Evolutionary conservation across 2,113 vertebrate species (phyloP).

Genomic region (Rattus norvegicus): GRCr8 NC_086031.1:101233001-101233500

Average conservation of each 20-base stretch:
- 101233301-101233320: background rate
- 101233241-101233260: background rate
- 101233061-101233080: background rate
- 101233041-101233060: background rate
- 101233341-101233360: background rate
- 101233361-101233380: background rate
- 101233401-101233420: background rate
- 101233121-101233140: background rate
- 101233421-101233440: background rate
- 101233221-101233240: background rate
- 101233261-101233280: background rate
- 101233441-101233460: background rate
- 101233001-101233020: slow-evolving; percentile 11
- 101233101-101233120: background rate
- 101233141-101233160: background rate
- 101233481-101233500: background rate
- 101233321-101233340: background rate
- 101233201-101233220: background rate
- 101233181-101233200: background rate
- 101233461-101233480: background rate
- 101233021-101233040: background rate
- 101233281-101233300: background rate
- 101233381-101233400: background rate
- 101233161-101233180: background rate
- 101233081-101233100: background rate